Evolutionary conservation across 2,888 invertebrate genomes (phyloP), one percentile per base, ranked within the genome.

Genomic region (Acanthacorydalis orientalis): DNA sequence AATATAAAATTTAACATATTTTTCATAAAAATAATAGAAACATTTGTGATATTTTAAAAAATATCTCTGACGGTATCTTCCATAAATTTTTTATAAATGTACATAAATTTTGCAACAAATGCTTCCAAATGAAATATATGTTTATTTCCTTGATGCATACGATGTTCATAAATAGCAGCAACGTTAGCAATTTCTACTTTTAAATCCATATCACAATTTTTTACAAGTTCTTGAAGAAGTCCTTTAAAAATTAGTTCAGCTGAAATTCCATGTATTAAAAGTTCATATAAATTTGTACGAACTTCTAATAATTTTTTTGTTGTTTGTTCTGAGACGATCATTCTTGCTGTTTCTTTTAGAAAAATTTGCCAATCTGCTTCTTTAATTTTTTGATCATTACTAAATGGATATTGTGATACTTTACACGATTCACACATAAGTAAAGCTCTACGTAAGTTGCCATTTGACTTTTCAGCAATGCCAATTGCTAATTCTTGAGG

Each of bases 111-210:
- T 1, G 92, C 92, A 43, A 95, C 83, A 70, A 98, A 98, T 2
- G 95, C 95, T 67, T 98, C 98, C 46, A 98, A 70, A 64, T 98
- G 97, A 60, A 92, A 95, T 57, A 98, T 95, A 16, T 86, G 79
- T 67, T 97, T 97, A 57, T 85, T 88, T 14, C 97, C 97, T 48
- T 82, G 76, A 57, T 85, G 81, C 76, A 96, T 83, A 55, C 90
- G 78, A 62, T 96, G 91, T 63, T 98, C 96, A 67, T 87, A 93
- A 50, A 77, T 74, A 0, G 95, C 90, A 9, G 97, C 97, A 57
- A 81, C 72, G 52, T 81, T 78, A 0, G 89, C 80, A 4, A 96
- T 79, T 66, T 89, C 80, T 8, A 80, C 78, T 67, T 91, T 92
- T 59, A 97, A 73, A 42, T 83, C 76, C 63, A 86, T 83, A 68